Evolutionary conservation across 2,797 vertebrate species (phyloP).

Genomic region (Sphenopsis melanotis): DNA sequence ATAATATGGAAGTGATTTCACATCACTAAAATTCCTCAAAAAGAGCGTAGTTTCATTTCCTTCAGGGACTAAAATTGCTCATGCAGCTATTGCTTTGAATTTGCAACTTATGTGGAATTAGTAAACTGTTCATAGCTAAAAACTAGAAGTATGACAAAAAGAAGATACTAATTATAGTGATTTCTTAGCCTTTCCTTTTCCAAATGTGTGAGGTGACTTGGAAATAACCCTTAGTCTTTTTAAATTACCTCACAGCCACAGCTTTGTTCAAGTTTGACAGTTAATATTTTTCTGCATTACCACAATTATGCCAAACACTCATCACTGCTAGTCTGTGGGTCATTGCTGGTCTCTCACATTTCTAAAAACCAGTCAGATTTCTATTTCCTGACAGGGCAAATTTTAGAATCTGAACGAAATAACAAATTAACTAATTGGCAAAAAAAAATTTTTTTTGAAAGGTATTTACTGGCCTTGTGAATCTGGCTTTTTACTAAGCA

Average conservation of each 20-base stretch:
- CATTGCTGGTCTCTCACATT: background rate
- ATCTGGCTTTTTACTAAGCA: background rate
- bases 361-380: background rate
- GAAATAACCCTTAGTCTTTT: background rate
- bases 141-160: background rate
- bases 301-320: background rate
- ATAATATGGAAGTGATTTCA: background rate
- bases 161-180: background rate
- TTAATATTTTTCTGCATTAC: background rate
- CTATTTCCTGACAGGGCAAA: background rate
- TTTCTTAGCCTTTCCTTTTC: slow-evolving; percentile 15
- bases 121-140: background rate
- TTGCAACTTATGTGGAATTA: background rate
- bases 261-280: background rate
- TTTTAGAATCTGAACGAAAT: background rate
- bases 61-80: background rate
- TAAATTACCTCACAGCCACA: background rate
- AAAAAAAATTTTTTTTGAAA: background rate
- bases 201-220: background rate
- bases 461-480: background rate
- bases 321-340: background rate
- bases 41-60: background rate
- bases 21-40: background rate
- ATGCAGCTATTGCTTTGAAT: background rate
- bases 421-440: background rate